Evolutionary conservation across 2,113 vertebrate species (phyloP).

Genomic region (Pangasianodon gigas): DNA sequence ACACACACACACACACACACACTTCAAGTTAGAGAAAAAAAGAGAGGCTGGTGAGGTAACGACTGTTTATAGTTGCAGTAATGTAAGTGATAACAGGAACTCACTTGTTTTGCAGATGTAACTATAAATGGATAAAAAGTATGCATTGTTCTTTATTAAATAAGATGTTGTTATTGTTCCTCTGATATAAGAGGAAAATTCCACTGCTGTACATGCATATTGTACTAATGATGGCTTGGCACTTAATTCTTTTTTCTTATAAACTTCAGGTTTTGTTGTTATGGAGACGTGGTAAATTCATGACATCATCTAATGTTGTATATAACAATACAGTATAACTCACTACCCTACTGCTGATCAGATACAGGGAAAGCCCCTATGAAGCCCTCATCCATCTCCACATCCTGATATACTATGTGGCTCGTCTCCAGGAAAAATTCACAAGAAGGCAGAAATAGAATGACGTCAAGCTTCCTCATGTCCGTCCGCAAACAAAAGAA

Average conservation of each 20-base stretch:
- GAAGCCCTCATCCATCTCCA: background rate
- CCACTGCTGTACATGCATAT: background rate
- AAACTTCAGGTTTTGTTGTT: background rate
- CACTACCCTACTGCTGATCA: background rate
- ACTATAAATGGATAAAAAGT: background rate
- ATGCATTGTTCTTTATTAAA: background rate
- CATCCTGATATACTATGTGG: background rate
- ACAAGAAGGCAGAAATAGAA: constrained; percentile 29
- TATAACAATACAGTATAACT: background rate
- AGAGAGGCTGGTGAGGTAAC: background rate
- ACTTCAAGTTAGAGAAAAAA: background rate
- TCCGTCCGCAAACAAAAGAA: constrained; percentile 3
- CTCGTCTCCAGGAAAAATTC: constrained; percentile 35
- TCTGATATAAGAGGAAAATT: background rate
- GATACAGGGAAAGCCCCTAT: constrained; percentile 28
- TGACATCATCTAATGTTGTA: background rate
- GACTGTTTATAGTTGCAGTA: background rate
- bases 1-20: background rate
- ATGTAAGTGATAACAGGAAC: background rate
- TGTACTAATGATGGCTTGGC: constrained; percentile 40
- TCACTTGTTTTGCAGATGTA: background rate
- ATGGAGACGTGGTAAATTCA: background rate
- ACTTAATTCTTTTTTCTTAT: background rate
- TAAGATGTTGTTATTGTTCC: background rate
- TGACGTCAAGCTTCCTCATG: constrained; percentile 22